Conservation (phyloP, 64 coral and sea anemone species). For the Porites lutea region DNA sequence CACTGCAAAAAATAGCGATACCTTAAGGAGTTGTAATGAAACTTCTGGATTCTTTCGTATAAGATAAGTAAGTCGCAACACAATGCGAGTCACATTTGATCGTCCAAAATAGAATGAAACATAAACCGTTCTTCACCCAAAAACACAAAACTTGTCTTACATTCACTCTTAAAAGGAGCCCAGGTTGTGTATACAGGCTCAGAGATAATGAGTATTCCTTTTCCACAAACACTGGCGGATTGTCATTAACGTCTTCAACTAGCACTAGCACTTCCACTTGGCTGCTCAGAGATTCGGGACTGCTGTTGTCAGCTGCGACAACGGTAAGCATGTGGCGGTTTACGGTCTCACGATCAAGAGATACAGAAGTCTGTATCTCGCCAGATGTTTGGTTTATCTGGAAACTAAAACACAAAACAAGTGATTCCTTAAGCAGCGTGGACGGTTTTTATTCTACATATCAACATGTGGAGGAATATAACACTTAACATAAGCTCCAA, state of each 20-base stretch:
- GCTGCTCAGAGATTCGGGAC: background rate
- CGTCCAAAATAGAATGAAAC: too few species aligned
- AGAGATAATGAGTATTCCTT: background rate
- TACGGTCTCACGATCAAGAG: conserved; percentile 25
- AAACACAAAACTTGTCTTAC: background rate
- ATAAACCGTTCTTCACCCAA: background rate
- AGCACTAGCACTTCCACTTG: background rate
- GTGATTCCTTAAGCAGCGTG: background rate
- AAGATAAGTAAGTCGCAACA: too few species aligned
- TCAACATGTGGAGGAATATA: too few species aligned
- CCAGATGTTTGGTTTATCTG: background rate
- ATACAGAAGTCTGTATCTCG: background rate
- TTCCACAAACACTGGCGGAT: background rate
- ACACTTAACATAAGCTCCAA: too few species aligned
- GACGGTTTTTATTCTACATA: too few species aligned
- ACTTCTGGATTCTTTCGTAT: too few species aligned
- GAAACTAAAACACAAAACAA: background rate
- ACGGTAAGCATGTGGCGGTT: background rate
- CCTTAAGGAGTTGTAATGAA: too few species aligned
- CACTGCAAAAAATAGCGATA: too few species aligned
- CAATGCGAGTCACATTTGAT: too few species aligned
- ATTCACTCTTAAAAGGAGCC: background rate
- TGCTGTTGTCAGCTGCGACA: background rate
- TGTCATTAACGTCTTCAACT: conserved; percentile 20
- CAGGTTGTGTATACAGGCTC: background rate